A percentile compares a stretch with the other conserved stretches of the same genome.
Conservation (phyloP, 2,888 invertebrate genomes). For the Boloria euphrosyne region DNA sequence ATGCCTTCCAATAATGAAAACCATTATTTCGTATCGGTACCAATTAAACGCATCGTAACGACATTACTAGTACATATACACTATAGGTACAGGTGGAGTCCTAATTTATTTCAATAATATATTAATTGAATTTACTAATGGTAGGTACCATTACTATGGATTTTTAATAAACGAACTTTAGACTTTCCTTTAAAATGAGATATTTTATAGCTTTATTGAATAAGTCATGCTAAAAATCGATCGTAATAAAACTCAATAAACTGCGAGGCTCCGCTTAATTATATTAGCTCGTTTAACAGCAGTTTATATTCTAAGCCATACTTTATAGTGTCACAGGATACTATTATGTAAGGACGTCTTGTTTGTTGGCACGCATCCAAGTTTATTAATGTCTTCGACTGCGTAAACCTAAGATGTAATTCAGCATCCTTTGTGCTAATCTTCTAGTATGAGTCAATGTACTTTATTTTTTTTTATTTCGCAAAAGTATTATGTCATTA, state of each 20-base stretch:
- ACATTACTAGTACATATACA: neutral
- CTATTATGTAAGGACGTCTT: constrained; percentile 51
- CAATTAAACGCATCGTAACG: constrained; percentile 2
- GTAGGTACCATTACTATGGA: no score
- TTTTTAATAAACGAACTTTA: no score
- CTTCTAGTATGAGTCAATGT: constrained; percentile 31
- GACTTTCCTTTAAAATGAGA: no score
- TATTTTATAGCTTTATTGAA: no score
- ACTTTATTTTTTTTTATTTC: constrained; percentile 15
- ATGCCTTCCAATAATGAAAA: constrained; percentile 8
- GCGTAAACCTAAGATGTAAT: constrained; percentile 54
- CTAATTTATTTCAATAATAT: neutral
- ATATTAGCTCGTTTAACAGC: constrained; percentile 25
- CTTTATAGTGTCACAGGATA: constrained; percentile 36
- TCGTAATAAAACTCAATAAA: constrained; percentile 22
- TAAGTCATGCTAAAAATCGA: neutral
- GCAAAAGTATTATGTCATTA: neutral
- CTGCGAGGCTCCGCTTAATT: constrained; percentile 23
- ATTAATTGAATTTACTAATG: no score
- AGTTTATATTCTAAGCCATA: constrained; percentile 38
- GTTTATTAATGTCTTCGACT: constrained; percentile 61
- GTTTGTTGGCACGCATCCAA: constrained; percentile 67
- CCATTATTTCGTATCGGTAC: constrained; percentile 6
- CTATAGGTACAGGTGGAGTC: neutral
- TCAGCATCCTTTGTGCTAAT: constrained; percentile 54